These are phyloP conservation scores for Istiophorus platypterus DNA, from an alignment of 2,113 vertebrate genomes.

Conservation along the genomic window DNA sequence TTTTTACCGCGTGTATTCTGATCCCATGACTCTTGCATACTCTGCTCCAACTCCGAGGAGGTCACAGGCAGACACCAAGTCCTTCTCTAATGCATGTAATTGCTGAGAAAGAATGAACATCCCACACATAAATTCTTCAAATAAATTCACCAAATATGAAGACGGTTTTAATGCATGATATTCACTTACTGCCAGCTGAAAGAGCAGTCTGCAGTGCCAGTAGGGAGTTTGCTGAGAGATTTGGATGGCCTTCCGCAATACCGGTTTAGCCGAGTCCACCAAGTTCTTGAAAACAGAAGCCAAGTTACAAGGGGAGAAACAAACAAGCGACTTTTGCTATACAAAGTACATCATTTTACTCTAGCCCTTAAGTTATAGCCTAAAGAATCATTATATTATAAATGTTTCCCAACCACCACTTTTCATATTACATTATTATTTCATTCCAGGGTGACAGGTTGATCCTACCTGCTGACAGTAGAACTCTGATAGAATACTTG, in stretches of 20 bases:
- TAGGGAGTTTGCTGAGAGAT: conserved; percentile 96
- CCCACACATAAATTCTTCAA: not conserved
- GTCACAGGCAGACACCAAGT: conserved; percentile 93
- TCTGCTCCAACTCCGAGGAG: conserved; percentile 93
- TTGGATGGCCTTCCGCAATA: conserved; percentile 94
- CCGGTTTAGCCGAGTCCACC: conserved; percentile 93
- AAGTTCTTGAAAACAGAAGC: conserved; percentile 86
- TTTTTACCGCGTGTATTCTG: conserved; percentile 91
- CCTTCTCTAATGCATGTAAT: conserved; percentile 94
- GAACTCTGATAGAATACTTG: conserved; percentile 92
- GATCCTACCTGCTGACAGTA: conserved; percentile 92
- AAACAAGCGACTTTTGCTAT: not conserved
- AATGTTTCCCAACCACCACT: not conserved
- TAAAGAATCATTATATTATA: not conserved
- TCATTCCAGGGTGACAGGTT: not conserved
- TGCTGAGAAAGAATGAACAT: conserved; percentile 81
- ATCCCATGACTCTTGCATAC: conserved; percentile 93
- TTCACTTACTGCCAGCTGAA: conserved; percentile 90
- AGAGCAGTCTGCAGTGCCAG: conserved; percentile 95
- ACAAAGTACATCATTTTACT: not conserved
- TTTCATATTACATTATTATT: not conserved
- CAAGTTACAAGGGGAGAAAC: conserved; percentile 7
- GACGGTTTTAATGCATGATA: not conserved
- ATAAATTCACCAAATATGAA: not conserved
- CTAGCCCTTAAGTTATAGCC: not conserved